Evolutionary conservation across 2,888 invertebrate genomes (phyloP).

Genomic region (Platycnemis pennipes): DNA sequence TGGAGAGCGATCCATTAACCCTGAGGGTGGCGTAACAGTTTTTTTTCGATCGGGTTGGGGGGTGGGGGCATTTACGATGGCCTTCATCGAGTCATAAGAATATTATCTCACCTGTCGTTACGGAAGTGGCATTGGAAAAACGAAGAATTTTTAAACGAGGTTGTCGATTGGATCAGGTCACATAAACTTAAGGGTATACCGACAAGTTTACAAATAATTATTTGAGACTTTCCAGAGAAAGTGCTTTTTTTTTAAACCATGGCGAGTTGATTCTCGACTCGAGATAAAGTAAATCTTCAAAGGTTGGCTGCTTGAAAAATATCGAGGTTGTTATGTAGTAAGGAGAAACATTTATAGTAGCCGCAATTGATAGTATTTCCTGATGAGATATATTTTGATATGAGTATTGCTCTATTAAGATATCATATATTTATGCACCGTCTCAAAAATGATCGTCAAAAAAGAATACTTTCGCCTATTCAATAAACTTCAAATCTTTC

Average conservation of each 20-base stretch:
- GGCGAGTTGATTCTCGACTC: background rate
- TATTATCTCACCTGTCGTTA: background rate
- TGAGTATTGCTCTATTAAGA: background rate
- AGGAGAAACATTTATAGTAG: background rate
- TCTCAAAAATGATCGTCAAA: background rate
- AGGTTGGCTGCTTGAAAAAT: background rate
- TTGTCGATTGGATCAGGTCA: background rate
- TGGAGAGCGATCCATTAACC: background rate
- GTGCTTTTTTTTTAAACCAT: background rate
- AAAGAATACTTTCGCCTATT: background rate
- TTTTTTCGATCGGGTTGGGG: background rate
- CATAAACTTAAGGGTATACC: background rate
- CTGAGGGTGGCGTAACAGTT: background rate
- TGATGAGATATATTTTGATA: background rate
- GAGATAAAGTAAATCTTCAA: background rate
- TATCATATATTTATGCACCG: background rate
- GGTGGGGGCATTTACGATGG: conserved; percentile 1
- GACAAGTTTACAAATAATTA: background rate
- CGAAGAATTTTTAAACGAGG: background rate
- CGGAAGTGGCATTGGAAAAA: background rate
- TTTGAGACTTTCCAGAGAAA: background rate
- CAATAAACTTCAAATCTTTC: too few relatives aligned
- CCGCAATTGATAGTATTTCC: background rate
- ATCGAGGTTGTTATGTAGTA: background rate
- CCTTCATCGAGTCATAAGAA: background rate